Evolutionary conservation across 1,140 invertebrate species (phyloP), one percentile per base, ranked within the genome.

Genomic region (Laodelphax striatellus): DNA sequence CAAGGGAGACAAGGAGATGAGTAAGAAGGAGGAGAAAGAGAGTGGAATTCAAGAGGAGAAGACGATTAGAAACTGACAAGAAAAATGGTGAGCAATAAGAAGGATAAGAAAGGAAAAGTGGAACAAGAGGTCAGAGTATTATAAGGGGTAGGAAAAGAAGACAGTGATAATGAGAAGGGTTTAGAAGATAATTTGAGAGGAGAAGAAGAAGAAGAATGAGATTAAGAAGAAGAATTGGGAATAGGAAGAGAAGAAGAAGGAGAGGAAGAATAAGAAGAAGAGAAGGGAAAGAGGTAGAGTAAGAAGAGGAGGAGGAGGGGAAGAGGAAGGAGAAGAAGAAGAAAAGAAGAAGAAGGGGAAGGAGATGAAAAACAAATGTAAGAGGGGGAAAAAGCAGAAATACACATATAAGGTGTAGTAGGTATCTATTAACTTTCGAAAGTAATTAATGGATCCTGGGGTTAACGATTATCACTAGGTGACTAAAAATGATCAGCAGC

Each of bases 211-310:
- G 24, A 28, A 10, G 9, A 52, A 8, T 1, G 10, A 38, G 34
- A 38, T 1, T 5, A 13, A 38, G 34, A 13, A 38, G 34, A 13
- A 38, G 34, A 8, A 21, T n/a, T n/a, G n/a, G n/a, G 50, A 52
- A 22, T 2, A 22, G 11, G 19, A 21, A 52, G 19, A 21, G 50
- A 22, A 22, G 50, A 52, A 52, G 50, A 52, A 52, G 50, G 10
- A 52, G 50, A 52, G 10, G 50, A 52, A 52, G 50, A 52, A 52
- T 3, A 52, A 52, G 50, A 52, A 52, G 50, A 52, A 52, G 50
- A 52, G 50, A 52, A 52, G 50, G 10, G 10, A 10, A 52, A 52
- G 50, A 52, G 10, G 50, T 5, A 52, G 50, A 52, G 10, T 3
- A 52, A 52, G 50, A 52, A 52, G 50, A 52, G 10, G 50, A 52